Evolutionary conservation across 2,797 vertebrate species (phyloP).

Genomic region (Hydrophis major): DNA sequence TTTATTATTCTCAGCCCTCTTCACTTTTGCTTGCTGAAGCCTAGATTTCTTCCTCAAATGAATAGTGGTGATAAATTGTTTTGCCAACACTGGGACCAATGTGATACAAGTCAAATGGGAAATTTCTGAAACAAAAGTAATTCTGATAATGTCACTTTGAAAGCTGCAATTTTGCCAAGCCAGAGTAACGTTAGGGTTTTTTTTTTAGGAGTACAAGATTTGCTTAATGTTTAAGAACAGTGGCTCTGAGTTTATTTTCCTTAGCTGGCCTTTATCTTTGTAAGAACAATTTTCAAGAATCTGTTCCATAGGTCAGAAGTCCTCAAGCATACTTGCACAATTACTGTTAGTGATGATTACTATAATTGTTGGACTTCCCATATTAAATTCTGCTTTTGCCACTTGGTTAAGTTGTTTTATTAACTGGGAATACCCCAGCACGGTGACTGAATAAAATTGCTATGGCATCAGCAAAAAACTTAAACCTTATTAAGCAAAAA

Average conservation of each 20-base stretch:
- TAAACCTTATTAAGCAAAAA: neutral
- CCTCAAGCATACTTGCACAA: neutral
- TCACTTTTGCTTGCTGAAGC: neutral
- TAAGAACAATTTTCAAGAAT: neutral
- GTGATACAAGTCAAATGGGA: neutral
- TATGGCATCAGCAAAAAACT: neutral
- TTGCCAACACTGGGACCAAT: neutral
- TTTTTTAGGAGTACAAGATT: neutral
- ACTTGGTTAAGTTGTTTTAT: neutral
- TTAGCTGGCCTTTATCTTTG: neutral
- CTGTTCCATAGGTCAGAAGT: neutral
- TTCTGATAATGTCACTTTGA: neutral
- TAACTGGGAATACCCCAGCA: neutral
- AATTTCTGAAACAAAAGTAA: neutral
- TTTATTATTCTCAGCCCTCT: neutral
- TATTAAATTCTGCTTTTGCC: neutral
- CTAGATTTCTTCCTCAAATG: neutral
- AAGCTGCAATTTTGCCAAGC: neutral
- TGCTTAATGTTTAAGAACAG: neutral
- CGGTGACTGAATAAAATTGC: neutral
- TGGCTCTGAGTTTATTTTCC: neutral
- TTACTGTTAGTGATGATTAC: neutral
- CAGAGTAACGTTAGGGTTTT: neutral
- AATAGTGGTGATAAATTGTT: neutral
- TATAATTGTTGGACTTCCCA: neutral